Conservation (phyloP, 1,140 invertebrate species). For the Homarus americanus region DNA sequence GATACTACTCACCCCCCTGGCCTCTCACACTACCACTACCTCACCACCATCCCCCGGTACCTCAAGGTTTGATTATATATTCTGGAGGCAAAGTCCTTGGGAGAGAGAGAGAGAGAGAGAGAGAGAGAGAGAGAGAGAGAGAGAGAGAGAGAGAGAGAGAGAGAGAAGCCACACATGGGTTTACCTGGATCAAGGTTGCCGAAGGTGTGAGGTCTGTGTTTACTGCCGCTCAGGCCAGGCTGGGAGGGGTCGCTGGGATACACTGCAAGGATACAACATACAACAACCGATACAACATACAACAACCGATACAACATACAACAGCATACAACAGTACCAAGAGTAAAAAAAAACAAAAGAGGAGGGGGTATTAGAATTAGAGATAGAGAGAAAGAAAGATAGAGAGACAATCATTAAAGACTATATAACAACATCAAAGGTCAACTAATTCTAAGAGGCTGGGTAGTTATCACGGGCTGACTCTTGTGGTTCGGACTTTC, state of each 20-base stretch:
- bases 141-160: neutral
- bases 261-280: constrained; percentile 41
- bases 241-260: constrained; percentile 53
- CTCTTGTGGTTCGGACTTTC: no score
- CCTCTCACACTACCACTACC: no score
- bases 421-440: no score
- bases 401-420: no score
- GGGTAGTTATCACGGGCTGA: no score
- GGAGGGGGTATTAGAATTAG: no score
- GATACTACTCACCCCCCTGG: no score
- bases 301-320: constrained; percentile 41
- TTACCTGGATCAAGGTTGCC: constrained; percentile 61
- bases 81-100: neutral
- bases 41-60: no score
- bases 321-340: neutral
- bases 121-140: neutral
- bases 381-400: no score
- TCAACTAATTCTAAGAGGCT: no score
- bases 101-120: neutral
- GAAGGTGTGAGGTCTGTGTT: constrained; percentile 50
- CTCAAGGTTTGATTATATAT: no score
- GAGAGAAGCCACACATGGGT: neutral
- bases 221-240: constrained; percentile 34
- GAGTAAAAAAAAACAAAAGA: neutral
- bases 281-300: constrained; percentile 39